Conservation (phyloP, 1,140 invertebrate genomes). For the Paracyclopina nana region DNA sequence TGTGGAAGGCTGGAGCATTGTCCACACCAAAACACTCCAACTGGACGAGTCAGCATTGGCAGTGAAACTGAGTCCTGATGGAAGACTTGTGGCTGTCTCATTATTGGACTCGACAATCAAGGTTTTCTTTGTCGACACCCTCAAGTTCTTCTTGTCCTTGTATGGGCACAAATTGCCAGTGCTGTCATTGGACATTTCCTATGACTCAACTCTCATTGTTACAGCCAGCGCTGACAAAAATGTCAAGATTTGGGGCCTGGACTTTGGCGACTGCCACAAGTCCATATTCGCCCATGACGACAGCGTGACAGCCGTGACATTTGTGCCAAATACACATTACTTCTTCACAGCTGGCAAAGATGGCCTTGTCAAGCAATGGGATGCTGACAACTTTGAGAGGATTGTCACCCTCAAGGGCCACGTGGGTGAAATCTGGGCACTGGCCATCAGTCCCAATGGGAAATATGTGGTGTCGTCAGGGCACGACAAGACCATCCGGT, state of each 20-base stretch:
- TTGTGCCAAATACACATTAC: constrained; percentile 74
- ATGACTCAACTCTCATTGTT: constrained; percentile 66
- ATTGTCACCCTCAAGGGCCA: constrained; percentile 59
- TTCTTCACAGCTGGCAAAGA: constrained; percentile 86
- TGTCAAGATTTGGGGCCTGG: constrained; percentile 93
- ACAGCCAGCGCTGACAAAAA: constrained; percentile 89
- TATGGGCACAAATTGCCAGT: constrained; percentile 95
- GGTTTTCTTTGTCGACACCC: constrained; percentile 78
- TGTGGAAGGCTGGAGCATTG: constrained; percentile 16
- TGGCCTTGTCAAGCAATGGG: constrained; percentile 87
- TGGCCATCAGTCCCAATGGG: constrained; percentile 61
- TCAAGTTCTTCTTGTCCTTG: constrained; percentile 86
- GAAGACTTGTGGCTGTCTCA: constrained; percentile 66
- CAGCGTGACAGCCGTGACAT: constrained; percentile 65
- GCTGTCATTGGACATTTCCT: constrained; percentile 76
- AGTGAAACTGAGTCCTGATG: constrained; percentile 61
- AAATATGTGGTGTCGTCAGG: constrained; percentile 58
- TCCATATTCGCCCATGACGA: constrained; percentile 72
- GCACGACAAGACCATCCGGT: constrained; percentile 62
- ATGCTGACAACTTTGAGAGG: constrained; percentile 77
- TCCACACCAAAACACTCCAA: constrained; percentile 58
- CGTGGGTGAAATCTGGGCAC: constrained; percentile 34
- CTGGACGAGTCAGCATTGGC: constrained; percentile 66
- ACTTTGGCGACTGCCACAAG: constrained; percentile 69
- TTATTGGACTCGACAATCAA: constrained; percentile 83